Evolutionary conservation across 2,888 invertebrate genomes (phyloP), one percentile per base, ranked within the genome.

Genomic region (Hypsopygia costalis): DNA sequence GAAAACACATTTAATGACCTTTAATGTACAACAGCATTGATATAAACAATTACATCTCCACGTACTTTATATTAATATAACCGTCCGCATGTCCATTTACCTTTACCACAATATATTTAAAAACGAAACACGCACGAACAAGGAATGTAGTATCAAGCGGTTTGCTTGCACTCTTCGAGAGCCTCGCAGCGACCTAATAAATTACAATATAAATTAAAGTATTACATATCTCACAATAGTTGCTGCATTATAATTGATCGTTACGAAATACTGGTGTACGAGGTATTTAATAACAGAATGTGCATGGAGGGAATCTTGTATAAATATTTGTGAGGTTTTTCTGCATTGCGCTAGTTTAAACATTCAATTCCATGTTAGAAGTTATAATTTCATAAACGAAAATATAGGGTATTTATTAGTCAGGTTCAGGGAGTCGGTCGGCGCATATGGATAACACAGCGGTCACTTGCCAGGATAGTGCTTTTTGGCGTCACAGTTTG

Each of bases 1-100:
- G 52, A 66, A 71, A 77, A 81, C 71, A 75, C 78, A 80, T 82
- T 81, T 81, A 81, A 71, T 81, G 66, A 72, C 64, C 55, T 65
- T 61, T 61, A 56, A 60, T 70, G 69, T 70, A 81, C 75, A 81
- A 78, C 77, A 80, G 72, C 70, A 62, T 72, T 61, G 58, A 65
- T 74, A 75, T 69, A 71, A 75, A 76, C 62, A 61, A 36, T 43
- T 39, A 25, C 36, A 49, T 55, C 39, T 46, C 38, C 34, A 10
- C 29, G 32, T 34, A 29, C 10, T 34, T 10, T n/a, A n/a, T n/a
- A n/a, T 40, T 21, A 41, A 6, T 32, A n/a, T 27, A 22, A 27
- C 20, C 27, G 21, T 25, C 9, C 35, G 25, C 27, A 28, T 33
- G 37, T 27, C 33, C 22, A 25, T 21, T n/a, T 32, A 31, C 31